Evolutionary conservation across 2,797 vertebrate species (phyloP), one percentile per base, ranked within the genome.

Genomic region (Myotis daubentonii): DNA sequence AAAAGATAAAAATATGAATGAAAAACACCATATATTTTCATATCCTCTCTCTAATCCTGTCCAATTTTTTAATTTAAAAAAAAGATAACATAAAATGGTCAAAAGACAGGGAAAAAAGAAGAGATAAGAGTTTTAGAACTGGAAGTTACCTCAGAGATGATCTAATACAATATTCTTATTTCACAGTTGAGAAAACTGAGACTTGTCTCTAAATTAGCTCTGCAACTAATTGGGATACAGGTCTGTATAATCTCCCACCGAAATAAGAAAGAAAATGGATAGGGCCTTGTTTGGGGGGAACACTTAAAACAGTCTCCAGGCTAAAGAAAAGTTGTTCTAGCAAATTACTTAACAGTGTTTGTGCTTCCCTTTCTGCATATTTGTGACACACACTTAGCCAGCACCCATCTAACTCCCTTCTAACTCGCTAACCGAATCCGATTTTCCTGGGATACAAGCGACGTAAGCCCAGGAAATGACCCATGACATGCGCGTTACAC

Each of bases 161-260:
- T 70, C 41, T 66, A 65, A 66, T n/a, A 41, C 2, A 49, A 94
- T 25, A 74, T 60, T 76, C 30, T 71, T 71, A 60, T 65, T 41
- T 92, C 84, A 76, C 33, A 71, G 57, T 78, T 93, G 15, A 88
- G 8, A 87, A 90, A 92, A 70, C 55, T n/a, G 7, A 80, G 22
- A 68, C 20, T 22, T 20, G 2, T 38, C 41, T 86, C 47, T 89
- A 79, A 86, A 68, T 55, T 33, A 72, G 19, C 22, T 53, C 74
- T 72, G 78, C 53, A 38, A 47, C 11, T 23, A 84, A 30, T 2
- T 76, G 20, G 23, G 55, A 66, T 25, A 47, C 4, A 79, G 19
- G 41, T 16, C 71, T 66, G 22, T 10, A 72, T 12, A 68, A 62
- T 7, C 8, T 30, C 53, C 72, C 66, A 33, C 22, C 79, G 71